These are phyloP conservation scores for Cephalopterus ornatus DNA, from an alignment of 2,113 vertebrate genomes.

Conservation along the genomic window DNA sequence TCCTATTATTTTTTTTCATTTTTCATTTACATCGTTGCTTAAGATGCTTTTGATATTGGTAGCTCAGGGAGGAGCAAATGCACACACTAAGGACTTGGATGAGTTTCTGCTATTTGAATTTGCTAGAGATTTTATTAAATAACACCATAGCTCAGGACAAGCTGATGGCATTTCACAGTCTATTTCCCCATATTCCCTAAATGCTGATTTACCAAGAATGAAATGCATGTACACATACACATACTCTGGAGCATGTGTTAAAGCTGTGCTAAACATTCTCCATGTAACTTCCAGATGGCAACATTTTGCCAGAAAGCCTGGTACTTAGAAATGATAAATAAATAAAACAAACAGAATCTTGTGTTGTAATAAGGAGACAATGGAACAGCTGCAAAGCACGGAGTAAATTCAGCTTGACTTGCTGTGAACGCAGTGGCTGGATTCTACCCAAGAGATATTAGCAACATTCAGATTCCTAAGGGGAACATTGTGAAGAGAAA, in stretches of 20 bases:
- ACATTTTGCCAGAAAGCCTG: constrained; percentile 31
- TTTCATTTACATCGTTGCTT: constrained; percentile 30
- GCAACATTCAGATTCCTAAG: constrained; percentile 32
- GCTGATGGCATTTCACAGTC: constrained; percentile 52
- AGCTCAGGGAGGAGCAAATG: constrained; percentile 45
- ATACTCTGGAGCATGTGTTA: constrained; percentile 24
- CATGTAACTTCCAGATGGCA: constrained; percentile 54
- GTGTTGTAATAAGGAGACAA: constrained; percentile 15
- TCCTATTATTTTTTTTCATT: constrained; percentile 20
- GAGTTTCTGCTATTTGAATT: constrained; percentile 57
- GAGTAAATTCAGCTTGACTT: constrained; percentile 56
- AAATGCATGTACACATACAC: constrained; percentile 31
- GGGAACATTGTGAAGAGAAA: constrained; percentile 1
- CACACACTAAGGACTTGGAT: constrained; percentile 37
- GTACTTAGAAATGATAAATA: constrained; percentile 33
- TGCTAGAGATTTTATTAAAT: constrained; percentile 57
- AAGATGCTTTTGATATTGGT: constrained; percentile 47
- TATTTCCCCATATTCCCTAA: constrained; percentile 57
- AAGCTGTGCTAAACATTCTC: constrained; percentile 52
- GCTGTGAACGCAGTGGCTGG: constrained; percentile 34
- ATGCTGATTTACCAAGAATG: constrained; percentile 42
- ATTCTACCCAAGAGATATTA: constrained; percentile 53
- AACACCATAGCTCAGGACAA: constrained; percentile 13
- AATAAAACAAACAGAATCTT: constrained; percentile 56
- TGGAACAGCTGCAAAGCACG: constrained; percentile 32